These are phyloP conservation scores for Drosophila fulvimacula DNA, from an alignment of 2,888 invertebrate species.

Conservation along the genomic window DNA sequence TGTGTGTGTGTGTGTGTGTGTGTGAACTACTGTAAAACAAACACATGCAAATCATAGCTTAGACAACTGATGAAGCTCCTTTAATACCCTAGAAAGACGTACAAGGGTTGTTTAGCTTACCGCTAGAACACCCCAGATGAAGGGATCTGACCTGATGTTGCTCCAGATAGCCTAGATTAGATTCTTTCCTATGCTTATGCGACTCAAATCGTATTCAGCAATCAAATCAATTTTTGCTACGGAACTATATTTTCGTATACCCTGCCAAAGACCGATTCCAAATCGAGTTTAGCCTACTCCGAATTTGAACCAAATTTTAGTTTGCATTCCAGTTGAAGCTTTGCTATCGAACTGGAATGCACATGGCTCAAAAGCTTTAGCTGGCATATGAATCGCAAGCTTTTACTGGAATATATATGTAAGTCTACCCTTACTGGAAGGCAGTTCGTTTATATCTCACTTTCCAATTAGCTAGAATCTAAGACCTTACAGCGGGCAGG, in stretches of 20 bases:
- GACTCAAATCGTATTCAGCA: not conserved
- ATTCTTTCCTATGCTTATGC: not conserved
- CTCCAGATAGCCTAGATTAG: not conserved
- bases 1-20: not conserved
- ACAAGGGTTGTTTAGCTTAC: too few species aligned
- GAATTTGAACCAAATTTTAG: not conserved
- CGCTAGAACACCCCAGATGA: not conserved
- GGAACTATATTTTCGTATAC: not conserved
- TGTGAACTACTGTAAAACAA: constrained; percentile 1
- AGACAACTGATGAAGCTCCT: not conserved
- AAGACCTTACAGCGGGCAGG: too few species aligned
- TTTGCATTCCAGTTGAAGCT: not conserved
- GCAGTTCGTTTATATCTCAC: not conserved
- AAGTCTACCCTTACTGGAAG: not conserved
- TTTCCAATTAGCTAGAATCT: too few species aligned
- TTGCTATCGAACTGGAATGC: not conserved
- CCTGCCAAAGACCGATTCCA: not conserved
- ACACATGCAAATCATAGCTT: constrained; percentile 20
- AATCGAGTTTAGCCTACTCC: not conserved
- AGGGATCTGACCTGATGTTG: not conserved
- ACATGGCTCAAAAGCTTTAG: not conserved
- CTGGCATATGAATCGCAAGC: not conserved
- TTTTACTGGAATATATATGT: not conserved
- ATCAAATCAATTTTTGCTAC: not conserved
- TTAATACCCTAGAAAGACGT: not conserved